A percentile compares a stretch with the other conserved stretches of the same genome.
Evolutionary conservation across 2,797 vertebrate genomes (phyloP).

Genomic region (Darevskia mixta): DNA sequence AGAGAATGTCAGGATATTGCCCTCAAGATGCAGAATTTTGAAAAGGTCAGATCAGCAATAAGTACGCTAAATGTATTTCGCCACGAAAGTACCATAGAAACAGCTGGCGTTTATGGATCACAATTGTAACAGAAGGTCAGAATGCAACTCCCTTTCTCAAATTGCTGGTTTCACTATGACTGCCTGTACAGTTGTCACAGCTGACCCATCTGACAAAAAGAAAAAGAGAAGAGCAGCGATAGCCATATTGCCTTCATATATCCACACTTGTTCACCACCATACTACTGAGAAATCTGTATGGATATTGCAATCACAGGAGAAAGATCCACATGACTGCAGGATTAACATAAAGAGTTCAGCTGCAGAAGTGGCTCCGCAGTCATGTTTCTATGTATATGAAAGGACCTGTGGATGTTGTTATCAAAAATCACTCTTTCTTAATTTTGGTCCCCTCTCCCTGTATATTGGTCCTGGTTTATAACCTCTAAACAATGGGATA

Average conservation of each 20-base stretch:
- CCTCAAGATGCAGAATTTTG: slow-evolving; percentile 13
- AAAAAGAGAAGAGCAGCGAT: neutral
- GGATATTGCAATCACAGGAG: neutral
- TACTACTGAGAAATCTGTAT: too few species aligned
- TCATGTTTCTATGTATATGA: neutral
- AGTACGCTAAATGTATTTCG: neutral
- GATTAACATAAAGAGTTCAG: neutral
- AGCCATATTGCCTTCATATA: neutral
- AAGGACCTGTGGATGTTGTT: neutral
- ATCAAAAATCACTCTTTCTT: neutral
- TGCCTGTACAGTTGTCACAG: neutral
- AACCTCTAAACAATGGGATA: too few species aligned
- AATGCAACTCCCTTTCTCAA: neutral
- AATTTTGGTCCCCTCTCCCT: neutral
- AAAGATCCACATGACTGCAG: too few species aligned
- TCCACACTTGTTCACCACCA: neutral
- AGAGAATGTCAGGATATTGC: neutral
- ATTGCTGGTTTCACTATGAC: neutral
- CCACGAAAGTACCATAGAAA: neutral
- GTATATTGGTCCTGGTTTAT: neutral
- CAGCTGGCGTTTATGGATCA: neutral
- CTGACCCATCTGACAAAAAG: neutral
- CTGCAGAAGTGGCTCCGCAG: neutral
- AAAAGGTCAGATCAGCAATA: slow-evolving; percentile 8
- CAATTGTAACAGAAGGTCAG: neutral